phyloP scores from a whole-genome alignment of 2,113 vertebrate species.

The Thamnophis sirtalis region DNA sequence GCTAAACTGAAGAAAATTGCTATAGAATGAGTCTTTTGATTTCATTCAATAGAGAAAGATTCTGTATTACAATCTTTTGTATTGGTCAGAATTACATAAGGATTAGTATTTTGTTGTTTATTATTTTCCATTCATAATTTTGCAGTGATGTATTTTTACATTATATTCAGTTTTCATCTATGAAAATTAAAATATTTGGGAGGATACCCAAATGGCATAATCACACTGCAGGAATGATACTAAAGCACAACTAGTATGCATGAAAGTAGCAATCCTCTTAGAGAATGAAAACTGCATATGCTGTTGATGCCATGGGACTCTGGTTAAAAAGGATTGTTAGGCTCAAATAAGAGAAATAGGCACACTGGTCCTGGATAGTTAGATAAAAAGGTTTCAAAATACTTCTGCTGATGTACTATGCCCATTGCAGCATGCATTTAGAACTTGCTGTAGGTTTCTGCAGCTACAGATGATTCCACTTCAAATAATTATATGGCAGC shows the following conservation, averaged over 20 bases:
- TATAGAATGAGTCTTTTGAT: neutral
- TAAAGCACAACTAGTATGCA: neutral
- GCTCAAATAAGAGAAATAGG: neutral
- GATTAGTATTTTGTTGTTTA: neutral
- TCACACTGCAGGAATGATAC: neutral
- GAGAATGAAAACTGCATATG: neutral
- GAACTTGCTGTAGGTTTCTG: neutral
- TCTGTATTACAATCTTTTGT: neutral
- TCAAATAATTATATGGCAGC: neutral
- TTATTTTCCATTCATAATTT: neutral
- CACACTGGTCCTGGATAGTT: neutral
- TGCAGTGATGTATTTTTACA: neutral
- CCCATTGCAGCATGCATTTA: neutral
- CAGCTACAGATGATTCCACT: neutral
- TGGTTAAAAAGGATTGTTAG: neutral
- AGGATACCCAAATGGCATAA: neutral
- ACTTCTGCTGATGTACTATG: neutral
- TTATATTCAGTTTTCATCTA: neutral
- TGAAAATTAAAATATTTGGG: neutral
- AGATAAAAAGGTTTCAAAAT: neutral
- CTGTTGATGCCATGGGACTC: neutral
- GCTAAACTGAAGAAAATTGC: neutral
- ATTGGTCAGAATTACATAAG: neutral
- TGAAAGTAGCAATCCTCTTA: neutral
- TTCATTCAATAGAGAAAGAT: neutral